phyloP scores from a whole-genome alignment of 2,797 vertebrate species.

The Scolopax rusticola region DNA sequence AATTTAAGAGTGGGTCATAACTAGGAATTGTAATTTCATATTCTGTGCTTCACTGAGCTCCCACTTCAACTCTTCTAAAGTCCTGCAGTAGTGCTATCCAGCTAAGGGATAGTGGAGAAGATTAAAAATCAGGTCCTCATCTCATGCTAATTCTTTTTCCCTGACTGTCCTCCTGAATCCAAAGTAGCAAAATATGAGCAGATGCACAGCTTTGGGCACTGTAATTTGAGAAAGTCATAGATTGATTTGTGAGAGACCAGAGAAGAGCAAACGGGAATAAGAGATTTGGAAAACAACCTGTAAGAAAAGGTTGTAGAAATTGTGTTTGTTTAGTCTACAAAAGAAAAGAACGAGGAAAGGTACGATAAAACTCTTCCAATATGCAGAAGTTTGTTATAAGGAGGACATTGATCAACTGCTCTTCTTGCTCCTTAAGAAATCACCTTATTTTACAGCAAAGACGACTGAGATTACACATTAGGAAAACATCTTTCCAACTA shows the following conservation, averaged over 20 bases:
- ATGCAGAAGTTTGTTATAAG: not conserved
- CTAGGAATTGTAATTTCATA: not conserved
- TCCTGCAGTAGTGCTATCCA: not conserved
- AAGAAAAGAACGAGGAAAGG: not conserved
- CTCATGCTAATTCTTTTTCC: not conserved
- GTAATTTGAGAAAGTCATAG: not conserved
- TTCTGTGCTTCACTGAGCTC: not conserved
- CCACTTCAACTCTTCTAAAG: not conserved
- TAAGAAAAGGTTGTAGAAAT: not conserved
- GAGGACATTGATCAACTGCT: not conserved
- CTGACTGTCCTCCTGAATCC: not conserved
- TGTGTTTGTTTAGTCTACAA: conserved; percentile 45
- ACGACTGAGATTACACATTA: not conserved
- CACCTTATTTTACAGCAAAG: not conserved
- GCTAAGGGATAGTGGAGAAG: conserved; percentile 5
- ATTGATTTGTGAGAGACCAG: not conserved
- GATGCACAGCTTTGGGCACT: not conserved
- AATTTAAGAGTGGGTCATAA: not conserved
- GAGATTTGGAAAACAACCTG: conserved; percentile 15
- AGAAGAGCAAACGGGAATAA: not conserved
- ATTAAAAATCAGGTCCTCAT: conserved; percentile 38
- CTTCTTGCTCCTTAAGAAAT: not conserved
- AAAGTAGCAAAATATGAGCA: not conserved
- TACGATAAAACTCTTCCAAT: not conserved
- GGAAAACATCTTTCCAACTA: not conserved